Conservation (phyloP, 1,140 invertebrate genomes). For the Trichomalopsis sarcophagae region DNA sequence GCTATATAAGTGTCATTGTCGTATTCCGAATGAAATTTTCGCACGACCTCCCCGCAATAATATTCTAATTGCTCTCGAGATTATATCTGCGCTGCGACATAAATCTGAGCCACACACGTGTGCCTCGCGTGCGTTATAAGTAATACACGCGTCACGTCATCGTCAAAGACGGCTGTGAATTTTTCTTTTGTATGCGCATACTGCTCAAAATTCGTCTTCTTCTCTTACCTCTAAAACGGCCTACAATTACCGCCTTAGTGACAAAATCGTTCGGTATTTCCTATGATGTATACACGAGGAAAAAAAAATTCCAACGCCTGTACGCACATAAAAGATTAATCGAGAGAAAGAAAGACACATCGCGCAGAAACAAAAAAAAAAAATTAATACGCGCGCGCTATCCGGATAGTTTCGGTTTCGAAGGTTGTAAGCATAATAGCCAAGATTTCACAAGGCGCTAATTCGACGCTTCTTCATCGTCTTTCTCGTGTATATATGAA, state of each 20-base stretch:
- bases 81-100: too few species aligned
- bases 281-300: not conserved
- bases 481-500: not conserved
- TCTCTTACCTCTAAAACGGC: too few species aligned
- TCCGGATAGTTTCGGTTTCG: slow-evolving; percentile 3
- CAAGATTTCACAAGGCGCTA: not conserved
- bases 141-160: too few species aligned
- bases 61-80: too few species aligned
- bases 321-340: not conserved
- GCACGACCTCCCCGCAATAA: too few species aligned
- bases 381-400: not conserved
- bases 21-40: too few species aligned
- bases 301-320: not conserved
- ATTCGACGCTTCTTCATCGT: not conserved
- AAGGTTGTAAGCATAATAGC: not conserved
- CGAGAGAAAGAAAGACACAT: not conserved
- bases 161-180: too few species aligned
- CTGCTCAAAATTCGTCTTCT: too few species aligned
- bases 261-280: not conserved
- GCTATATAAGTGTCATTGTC: too few species aligned
- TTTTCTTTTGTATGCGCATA: too few species aligned
- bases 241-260: not conserved
- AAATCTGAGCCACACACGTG: too few species aligned
- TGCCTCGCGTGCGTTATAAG: too few species aligned
- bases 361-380: not conserved